Evolutionary conservation across 37 sponge, comb jelly and placozoan species (phyloP), one percentile per base, ranked within the genome.

Genomic region (Tethya wilhelma): DNA sequence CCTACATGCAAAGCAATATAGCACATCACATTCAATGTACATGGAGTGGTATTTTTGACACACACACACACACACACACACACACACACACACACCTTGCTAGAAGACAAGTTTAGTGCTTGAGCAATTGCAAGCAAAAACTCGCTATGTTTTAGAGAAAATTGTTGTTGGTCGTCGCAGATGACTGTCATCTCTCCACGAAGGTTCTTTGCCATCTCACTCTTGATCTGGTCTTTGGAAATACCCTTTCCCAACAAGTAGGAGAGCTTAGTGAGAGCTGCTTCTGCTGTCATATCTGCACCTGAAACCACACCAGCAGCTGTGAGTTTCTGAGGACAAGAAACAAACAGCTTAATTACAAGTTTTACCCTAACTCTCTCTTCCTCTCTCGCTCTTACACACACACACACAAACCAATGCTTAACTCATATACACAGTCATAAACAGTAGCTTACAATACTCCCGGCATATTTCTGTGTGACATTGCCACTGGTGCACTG

Each of bases 201-300:
- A 17, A 93, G 55, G 77, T 92, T 90, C 44, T 56, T 55, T 26
- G 41, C 26, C 58, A 93, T 78, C 31, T 63, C 25, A 74, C 85
- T 56, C 45, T 82, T 87, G 38, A 72, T 71, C 70, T 92, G 62
- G 53, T 92, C 75, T 19, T 23, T 23, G 19, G 84, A 41, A 22
- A 80, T 40, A 11, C 29, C 71, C 71, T 80, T 79, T 12, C 90
- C 83, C 29, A 98, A 72, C 44, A 94, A 44, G 71, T 93, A 96
- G 23, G 90, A 87, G 14, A 98, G 86, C 56, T 98, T 98, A 32
- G 99, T 92, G 37, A 98, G 91, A 22, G 99, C 97, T 60, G 99
- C 99, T 60, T 98, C 99, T 42, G 90, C 78, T 33, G 99, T 98
- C 99, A 98, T 96, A 75, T 98, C 99, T 32, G 73, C 89, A 25